Evolutionary conservation across 2,888 invertebrate species (phyloP), one percentile per base, ranked within the genome.

Genomic region (Sarcophaga carnaria): DNA sequence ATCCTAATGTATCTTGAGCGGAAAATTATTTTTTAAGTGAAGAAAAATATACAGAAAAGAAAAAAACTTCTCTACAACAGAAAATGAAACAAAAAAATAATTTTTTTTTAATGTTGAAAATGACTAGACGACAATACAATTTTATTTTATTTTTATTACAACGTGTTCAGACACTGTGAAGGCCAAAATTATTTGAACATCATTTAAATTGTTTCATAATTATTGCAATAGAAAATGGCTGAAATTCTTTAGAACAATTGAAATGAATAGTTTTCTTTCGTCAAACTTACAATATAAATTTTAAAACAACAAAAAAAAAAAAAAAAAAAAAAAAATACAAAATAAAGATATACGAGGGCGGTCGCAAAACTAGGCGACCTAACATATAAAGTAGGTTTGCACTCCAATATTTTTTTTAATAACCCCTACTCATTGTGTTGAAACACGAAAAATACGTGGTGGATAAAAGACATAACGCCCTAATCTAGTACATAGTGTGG

Each of bases 1-100:
- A 83, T 79, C 78, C 78, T 70, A 86, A 86, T 86, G 76, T 83
- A 86, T 86, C 82, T 86, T 79, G 83, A 86, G 83, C 67, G 20
- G 62, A 71, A 79, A 82, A 82, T 71, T 79, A 79, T 78, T 75
- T 54, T 81, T 62, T 67, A 76, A 80, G 75, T 80, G 76, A 77
- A 62, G 11, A 59, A 74, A 2, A 49, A 59, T 6, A 20, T n/a
- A 59, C 17, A 45, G 69, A 72, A 54, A 67, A 45, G 69, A 72
- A 54, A 67, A 62, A 79, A 76, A 60, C 62, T 8, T n/a, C 70
- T 82, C 63, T 47, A 27, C 69, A 76, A 76, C 75, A 69, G 69
- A 60, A 69, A 62, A 75, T 22, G 8, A 17, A 49, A 71, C 37
- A 75, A 81, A 59, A 45, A 59, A 75, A 70, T 27, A 20, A 81